These are phyloP conservation scores for Hanleya hanleyi DNA, from an alignment of 2,888 invertebrate genomes.

Conservation along the genomic window DNA sequence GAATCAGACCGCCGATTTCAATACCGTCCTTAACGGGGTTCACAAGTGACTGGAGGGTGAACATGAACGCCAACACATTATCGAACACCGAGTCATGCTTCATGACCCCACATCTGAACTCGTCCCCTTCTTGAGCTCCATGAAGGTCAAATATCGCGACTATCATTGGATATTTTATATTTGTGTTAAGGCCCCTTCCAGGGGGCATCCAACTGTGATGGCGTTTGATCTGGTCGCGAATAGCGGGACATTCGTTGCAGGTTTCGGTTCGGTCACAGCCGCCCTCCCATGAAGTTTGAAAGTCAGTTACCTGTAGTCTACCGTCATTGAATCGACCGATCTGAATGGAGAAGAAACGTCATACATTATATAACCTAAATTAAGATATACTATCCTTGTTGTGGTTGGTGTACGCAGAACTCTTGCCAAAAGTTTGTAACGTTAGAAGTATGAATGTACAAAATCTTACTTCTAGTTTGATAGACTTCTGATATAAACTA, in stretches of 20 bases:
- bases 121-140: conserved; percentile 50
- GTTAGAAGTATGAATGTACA: too few species aligned
- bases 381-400: too few species aligned
- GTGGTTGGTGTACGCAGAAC: too few species aligned
- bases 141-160: conserved; percentile 58
- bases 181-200: conserved; percentile 43
- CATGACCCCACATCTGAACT: conserved; percentile 55
- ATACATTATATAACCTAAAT: not conserved
- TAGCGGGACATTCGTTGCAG: conserved; percentile 63
- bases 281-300: conserved; percentile 50
- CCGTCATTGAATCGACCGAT: conserved; percentile 50
- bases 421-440: too few species aligned
- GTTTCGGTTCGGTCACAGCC: conserved; percentile 56
- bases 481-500: too few species aligned
- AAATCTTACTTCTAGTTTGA: too few species aligned
- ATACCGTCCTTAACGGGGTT: conserved; percentile 12
- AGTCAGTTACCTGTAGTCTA: conserved; percentile 17
- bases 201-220: conserved; percentile 35
- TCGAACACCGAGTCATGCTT: conserved; percentile 58
- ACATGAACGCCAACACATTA: conserved; percentile 69
- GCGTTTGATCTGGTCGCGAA: conserved; percentile 45
- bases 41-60: conserved; percentile 52
- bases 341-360: conserved; percentile 35
- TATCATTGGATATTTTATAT: conserved; percentile 51
- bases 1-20: conserved; percentile 38